phyloP scores from a whole-genome alignment of 1,140 invertebrate species.

The Spodoptera litura region DNA sequence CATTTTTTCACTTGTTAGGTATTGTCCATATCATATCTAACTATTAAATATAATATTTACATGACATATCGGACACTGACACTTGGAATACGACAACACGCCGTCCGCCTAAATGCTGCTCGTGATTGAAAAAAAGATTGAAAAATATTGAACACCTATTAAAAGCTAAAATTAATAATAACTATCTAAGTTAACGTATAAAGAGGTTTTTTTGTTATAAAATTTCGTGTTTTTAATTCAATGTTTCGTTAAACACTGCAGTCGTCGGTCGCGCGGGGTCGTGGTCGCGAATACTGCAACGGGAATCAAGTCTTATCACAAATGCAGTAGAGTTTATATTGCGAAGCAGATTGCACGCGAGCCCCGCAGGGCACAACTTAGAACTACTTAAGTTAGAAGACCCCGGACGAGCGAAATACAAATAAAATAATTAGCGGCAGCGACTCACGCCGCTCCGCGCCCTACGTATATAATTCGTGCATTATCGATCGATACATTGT shows the following conservation, averaged over 20 bases:
- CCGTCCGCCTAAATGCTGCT: constrained; percentile 68
- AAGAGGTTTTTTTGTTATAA: constrained; percentile 70
- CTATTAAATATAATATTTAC: constrained; percentile 80
- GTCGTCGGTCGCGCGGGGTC: constrained; percentile 55
- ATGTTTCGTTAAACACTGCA: constrained; percentile 52
- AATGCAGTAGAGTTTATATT: constrained; percentile 66
- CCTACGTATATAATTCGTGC: constrained; percentile 46
- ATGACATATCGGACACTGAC: constrained; percentile 55
- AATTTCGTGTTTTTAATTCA: constrained; percentile 53
- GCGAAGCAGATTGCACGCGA: constrained; percentile 62
- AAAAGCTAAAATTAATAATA: constrained; percentile 81
- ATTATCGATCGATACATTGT: constrained; percentile 41
- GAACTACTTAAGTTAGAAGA: constrained; percentile 64
- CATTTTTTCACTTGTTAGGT: constrained; percentile 84
- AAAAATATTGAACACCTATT: constrained; percentile 85
- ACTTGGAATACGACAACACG: constrained; percentile 43
- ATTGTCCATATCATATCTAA: constrained; percentile 83
- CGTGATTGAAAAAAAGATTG: constrained; percentile 61
- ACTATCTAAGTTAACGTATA: constrained; percentile 80
- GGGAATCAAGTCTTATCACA: constrained; percentile 70
- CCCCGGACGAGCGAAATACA: constrained; percentile 54
- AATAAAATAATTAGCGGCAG: constrained; percentile 14
- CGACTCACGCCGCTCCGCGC: neutral
- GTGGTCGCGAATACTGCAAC: constrained; percentile 59
- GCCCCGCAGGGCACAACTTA: constrained; percentile 39